Evolutionary conservation across 1,140 invertebrate genomes (phyloP).

Genomic region (Eufriesea mexicana): DNA sequence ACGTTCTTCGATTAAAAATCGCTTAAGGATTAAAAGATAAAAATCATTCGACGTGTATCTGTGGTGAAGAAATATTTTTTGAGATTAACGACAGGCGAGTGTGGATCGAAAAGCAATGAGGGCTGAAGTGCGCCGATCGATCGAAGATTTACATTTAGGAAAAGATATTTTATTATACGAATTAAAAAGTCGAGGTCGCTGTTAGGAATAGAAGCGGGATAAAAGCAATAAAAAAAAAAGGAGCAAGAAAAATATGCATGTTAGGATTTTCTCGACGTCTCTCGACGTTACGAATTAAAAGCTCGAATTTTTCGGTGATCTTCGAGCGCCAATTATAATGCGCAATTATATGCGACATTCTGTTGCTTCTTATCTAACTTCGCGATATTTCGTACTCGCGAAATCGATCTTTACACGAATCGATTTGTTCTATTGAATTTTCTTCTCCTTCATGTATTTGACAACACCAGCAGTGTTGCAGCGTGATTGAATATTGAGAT

Average conservation of each 20-base stretch:
- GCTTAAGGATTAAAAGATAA: not conserved
- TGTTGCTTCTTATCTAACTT: conserved; percentile 28
- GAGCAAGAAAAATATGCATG: not conserved
- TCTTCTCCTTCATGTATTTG: conserved; percentile 13
- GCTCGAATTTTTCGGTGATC: not conserved
- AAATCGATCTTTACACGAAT: conserved; percentile 13
- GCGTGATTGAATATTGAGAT: not conserved
- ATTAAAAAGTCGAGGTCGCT: not conserved
- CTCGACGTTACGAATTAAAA: conserved; percentile 2
- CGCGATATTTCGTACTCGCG: not conserved
- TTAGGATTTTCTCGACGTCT: not conserved
- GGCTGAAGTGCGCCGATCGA: not conserved
- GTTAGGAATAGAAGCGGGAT: not conserved
- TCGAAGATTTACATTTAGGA: conserved; percentile 9
- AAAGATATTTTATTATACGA: conserved; percentile 57
- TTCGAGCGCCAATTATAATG: conserved; percentile 4
- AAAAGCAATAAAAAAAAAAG: conserved; percentile 32
- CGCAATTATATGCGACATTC: not conserved
- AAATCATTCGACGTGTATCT: conserved; percentile 36
- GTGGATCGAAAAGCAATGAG: not conserved
- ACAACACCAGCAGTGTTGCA: not conserved
- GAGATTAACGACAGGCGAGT: not conserved
- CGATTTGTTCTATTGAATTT: conserved; percentile 7
- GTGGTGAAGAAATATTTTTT: conserved; percentile 14
- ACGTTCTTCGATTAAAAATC: not conserved